These are phyloP conservation scores for Dolichallabes microphthalmus DNA, from an alignment of 2,113 vertebrate genomes.

Conservation along the genomic window DNA sequence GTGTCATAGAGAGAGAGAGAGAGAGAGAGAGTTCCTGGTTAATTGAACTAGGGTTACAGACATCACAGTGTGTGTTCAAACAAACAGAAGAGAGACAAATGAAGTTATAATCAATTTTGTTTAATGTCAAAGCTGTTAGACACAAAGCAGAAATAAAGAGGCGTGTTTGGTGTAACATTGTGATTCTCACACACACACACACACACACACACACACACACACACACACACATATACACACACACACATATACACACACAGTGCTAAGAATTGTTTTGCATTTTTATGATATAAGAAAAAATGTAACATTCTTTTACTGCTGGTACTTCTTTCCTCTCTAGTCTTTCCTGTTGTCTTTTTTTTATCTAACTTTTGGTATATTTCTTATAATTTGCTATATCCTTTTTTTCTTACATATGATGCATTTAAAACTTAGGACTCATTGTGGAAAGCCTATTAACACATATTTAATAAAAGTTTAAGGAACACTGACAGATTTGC, in stretches of 20 bases:
- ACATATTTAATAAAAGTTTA: too few relatives aligned
- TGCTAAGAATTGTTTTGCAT: too few relatives aligned
- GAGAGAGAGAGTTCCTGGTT: conserved; percentile 56
- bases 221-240: conserved; percentile 26
- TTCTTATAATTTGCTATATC: background rate
- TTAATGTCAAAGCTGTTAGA: conserved; percentile 85
- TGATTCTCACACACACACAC: background rate
- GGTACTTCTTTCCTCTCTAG: background rate
- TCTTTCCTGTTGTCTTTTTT: background rate
- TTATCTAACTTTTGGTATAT: background rate
- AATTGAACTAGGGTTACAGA: conserved; percentile 98
- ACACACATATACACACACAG: too few relatives aligned
- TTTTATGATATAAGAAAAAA: background rate
- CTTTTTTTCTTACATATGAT: background rate
- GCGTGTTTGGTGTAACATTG: conserved; percentile 13
- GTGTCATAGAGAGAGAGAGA: background rate
- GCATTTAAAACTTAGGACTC: background rate
- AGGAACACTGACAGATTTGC: background rate
- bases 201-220: conserved; percentile 23
- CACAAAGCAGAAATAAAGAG: conserved; percentile 57
- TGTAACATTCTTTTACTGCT: background rate
- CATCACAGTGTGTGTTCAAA: conserved; percentile 82
- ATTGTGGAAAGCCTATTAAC: too few relatives aligned
- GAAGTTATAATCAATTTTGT: conserved; percentile 78
- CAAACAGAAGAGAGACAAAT: conserved; percentile 67